Conservation (phyloP, 2,113 vertebrate species). For the Thomomys bottae region DNA sequence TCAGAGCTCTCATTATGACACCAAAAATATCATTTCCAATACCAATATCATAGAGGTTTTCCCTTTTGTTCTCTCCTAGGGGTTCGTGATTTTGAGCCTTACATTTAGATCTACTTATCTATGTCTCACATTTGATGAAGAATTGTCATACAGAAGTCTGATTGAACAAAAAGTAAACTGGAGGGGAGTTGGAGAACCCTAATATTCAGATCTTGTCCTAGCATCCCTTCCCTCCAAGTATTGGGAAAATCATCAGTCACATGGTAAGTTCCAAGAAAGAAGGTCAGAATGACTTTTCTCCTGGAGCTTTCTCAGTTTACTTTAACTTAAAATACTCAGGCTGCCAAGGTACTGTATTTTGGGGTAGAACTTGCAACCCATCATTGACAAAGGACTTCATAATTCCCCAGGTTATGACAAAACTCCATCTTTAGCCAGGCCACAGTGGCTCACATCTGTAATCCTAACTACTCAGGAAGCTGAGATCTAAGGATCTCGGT, state of each 20-base stretch:
- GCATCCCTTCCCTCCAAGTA: neutral
- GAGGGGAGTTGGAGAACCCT: neutral
- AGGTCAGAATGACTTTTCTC: neutral
- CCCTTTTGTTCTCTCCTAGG: neutral
- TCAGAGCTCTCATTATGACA: neutral
- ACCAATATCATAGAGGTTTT: neutral
- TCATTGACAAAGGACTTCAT: neutral
- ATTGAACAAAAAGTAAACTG: neutral
- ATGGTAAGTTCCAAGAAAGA: neutral
- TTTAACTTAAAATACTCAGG: neutral
- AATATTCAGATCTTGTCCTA: neutral
- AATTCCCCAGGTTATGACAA: neutral
- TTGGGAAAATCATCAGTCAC: neutral
- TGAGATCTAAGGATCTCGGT: too few relatives aligned
- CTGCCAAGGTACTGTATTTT: neutral
- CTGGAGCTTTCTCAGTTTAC: neutral
- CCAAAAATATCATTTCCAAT: neutral
- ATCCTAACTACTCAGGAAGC: too few relatives aligned
- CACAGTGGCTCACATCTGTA: too few relatives aligned
- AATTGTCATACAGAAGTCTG: neutral
- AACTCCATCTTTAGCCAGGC: too few relatives aligned
- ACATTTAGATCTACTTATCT: neutral
- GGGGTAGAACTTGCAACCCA: neutral
- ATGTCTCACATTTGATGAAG: neutral
- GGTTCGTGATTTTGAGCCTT: neutral